Conservation (phyloP, 1,140 invertebrate species). For the Phocides pigmalion region DNA sequence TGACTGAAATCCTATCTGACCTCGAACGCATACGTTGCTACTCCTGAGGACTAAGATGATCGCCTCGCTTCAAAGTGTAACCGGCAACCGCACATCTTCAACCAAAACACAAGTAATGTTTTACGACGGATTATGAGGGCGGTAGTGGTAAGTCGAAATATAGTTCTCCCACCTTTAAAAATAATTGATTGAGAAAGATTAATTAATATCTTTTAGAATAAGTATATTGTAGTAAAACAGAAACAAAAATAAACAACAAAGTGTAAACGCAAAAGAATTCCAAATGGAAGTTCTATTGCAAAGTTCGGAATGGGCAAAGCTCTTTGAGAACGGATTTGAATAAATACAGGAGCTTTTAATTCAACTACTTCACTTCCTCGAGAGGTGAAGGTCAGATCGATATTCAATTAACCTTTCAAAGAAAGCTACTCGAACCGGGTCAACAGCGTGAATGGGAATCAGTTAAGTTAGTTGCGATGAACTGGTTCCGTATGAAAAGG, state of each 20-base stretch:
- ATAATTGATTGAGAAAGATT: too few species aligned
- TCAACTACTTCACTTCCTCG: slow-evolving; percentile 10
- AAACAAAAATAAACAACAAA: neutral
- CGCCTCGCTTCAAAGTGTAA: too few species aligned
- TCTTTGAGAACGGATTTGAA: slow-evolving; percentile 16
- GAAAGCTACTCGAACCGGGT: slow-evolving; percentile 22
- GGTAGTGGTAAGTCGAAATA: too few species aligned
- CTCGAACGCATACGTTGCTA: too few species aligned
- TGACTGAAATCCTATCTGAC: too few species aligned
- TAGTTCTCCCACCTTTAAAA: too few species aligned
- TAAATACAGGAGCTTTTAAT: slow-evolving; percentile 20
- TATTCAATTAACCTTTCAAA: slow-evolving; percentile 38
- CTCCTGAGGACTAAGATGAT: too few species aligned
- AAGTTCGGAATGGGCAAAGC: neutral
- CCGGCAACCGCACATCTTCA: too few species aligned
- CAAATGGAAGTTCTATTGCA: neutral
- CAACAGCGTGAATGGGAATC: slow-evolving; percentile 10
- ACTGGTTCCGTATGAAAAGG: neutral
- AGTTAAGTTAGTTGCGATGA: neutral
- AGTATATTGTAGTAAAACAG: too few species aligned
- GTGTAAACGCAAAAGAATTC: neutral
- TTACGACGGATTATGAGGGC: too few species aligned
- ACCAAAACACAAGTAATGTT: too few species aligned
- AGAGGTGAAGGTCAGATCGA: slow-evolving; percentile 20
- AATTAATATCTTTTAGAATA: too few species aligned